Conservation (phyloP, 2,888 invertebrate species). For the Corythucha ciliata region DNA sequence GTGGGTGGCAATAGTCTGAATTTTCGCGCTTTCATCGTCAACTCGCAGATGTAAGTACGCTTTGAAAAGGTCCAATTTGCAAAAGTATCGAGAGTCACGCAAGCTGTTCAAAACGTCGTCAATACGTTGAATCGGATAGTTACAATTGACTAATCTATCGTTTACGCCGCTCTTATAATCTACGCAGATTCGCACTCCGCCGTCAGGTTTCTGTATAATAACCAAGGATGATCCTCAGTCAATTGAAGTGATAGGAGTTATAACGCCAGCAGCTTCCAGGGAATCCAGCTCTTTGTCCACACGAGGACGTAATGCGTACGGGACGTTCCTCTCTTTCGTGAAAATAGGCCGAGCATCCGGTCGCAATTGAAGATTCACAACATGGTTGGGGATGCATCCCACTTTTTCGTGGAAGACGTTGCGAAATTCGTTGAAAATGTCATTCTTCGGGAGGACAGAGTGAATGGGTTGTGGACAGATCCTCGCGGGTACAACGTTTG, state of each 20-base stretch:
- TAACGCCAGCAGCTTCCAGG: conserved; percentile 22
- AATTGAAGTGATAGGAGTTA: conserved; percentile 19
- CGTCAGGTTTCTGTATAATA: conserved; percentile 13
- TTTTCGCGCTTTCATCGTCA: conserved; percentile 20
- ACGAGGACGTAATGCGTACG: conserved; percentile 9
- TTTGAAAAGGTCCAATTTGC: conserved; percentile 29
- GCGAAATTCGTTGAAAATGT: not conserved
- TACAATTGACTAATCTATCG: conserved; percentile 14
- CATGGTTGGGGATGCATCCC: conserved; percentile 3
- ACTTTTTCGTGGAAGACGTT: not conserved
- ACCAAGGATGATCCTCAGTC: conserved; percentile 17
- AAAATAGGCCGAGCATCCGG: too few species aligned
- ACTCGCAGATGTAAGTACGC: conserved; percentile 30
- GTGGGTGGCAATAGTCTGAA: conserved; percentile 1
- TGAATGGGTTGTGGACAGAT: not conserved
- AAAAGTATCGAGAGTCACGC: conserved; percentile 26
- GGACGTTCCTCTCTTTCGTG: conserved; percentile 4
- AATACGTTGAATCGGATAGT: conserved; percentile 30
- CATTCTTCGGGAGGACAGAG: not conserved
- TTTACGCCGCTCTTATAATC: conserved; percentile 12
- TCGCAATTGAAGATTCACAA: conserved; percentile 12
- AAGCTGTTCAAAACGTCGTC: conserved; percentile 25
- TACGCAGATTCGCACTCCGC: conserved; percentile 22
- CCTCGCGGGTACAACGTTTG: not conserved
- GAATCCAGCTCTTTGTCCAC: conserved; percentile 23